Conservation (phyloP, 2,797 vertebrate genomes). For the Catostomus latipinnis region DNA sequence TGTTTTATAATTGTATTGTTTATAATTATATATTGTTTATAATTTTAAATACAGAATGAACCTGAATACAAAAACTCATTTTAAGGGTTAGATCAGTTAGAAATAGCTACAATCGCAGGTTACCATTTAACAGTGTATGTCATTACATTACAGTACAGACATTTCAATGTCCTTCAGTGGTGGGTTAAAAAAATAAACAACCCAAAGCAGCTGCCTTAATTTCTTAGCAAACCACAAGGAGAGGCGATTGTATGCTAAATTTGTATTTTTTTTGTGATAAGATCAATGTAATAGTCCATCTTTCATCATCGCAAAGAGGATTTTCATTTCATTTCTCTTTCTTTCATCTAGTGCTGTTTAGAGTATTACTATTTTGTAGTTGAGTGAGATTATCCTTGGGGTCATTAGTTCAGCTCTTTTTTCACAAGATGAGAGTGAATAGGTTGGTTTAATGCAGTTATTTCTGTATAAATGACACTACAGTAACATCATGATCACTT, state of each 20-base stretch:
- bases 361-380: constrained; percentile 28
- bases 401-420: constrained; percentile 26
- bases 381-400: constrained; percentile 38
- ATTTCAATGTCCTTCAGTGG: too few relatives aligned
- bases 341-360: constrained; percentile 26
- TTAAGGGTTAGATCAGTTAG: too few relatives aligned
- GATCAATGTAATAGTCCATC: background rate
- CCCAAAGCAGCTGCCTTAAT: too few relatives aligned
- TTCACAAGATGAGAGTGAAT: background rate
- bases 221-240: background rate
- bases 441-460: background rate
- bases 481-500: background rate
- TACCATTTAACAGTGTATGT: too few relatives aligned
- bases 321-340: constrained; percentile 13
- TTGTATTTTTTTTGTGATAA: background rate
- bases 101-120: too few relatives aligned
- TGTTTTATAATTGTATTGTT: too few relatives aligned
- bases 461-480: background rate
- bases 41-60: too few relatives aligned
- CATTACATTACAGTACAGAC: too few relatives aligned
- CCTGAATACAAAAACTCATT: too few relatives aligned
- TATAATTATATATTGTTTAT: too few relatives aligned
- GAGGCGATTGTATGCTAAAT: background rate
- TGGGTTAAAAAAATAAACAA: too few relatives aligned
- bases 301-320: constrained; percentile 18